Evolutionary conservation across 1,140 invertebrate species (phyloP).

Genomic region (Ceratoteleas bidentatus): DNA sequence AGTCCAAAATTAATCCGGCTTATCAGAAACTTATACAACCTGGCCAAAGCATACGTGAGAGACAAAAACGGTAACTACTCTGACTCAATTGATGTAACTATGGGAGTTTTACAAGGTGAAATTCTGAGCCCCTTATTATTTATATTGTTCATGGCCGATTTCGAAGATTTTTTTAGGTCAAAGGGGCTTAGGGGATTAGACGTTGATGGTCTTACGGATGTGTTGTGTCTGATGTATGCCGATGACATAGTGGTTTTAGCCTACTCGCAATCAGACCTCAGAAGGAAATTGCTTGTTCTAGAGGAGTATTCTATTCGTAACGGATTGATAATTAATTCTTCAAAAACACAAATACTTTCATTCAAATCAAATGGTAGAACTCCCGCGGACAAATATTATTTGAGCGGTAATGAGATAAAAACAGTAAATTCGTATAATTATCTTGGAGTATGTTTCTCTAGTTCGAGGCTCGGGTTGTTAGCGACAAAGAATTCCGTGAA

Average conservation of each 20-base stretch:
- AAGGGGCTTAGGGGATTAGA: neutral
- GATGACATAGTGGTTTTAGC: neutral
- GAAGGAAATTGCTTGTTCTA: neutral
- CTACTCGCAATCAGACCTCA: neutral
- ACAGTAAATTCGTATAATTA: neutral
- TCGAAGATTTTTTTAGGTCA: neutral
- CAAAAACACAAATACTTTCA: neutral
- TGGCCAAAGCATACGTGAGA: neutral
- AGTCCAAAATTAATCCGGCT: neutral
- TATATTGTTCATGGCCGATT: neutral
- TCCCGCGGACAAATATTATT: neutral
- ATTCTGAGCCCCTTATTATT: neutral
- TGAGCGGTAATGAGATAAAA: neutral
- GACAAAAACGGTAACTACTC: neutral
- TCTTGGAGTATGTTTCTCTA: neutral
- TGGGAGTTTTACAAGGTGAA: constrained; percentile 1
- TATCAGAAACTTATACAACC: neutral
- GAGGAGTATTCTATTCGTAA: neutral
- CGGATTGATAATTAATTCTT: neutral
- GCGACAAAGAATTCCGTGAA: neutral
- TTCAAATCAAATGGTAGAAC: neutral
- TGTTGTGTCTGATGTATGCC: neutral
- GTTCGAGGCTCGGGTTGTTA: neutral
- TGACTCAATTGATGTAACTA: neutral
- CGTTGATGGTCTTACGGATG: neutral